phyloP scores from a whole-genome alignment of 2,113 vertebrate species.

The Myiagra hebetior region DNA sequence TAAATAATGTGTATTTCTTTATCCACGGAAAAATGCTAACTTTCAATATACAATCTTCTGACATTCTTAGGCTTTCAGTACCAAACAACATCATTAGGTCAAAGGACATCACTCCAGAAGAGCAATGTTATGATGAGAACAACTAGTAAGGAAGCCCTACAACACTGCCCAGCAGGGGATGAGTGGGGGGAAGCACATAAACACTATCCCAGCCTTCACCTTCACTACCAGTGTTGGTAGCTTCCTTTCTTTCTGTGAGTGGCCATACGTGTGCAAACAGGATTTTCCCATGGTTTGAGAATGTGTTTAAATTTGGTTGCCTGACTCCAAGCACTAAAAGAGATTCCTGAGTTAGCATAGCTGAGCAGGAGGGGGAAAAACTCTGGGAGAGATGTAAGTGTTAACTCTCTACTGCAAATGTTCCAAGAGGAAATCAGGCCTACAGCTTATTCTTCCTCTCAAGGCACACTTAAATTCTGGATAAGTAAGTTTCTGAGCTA shows the following conservation, averaged over 20 bases:
- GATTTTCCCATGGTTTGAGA: not conserved
- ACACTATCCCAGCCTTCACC: not conserved
- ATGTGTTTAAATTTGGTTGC: not conserved
- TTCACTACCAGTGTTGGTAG: not conserved
- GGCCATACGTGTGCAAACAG: not conserved
- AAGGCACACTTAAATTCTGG: not conserved
- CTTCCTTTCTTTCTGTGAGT: not conserved
- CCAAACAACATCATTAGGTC: not conserved
- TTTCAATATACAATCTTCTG: not conserved
- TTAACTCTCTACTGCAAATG: not conserved
- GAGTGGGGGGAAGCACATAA: not conserved
- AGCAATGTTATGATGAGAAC: not conserved
- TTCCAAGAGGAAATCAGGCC: not conserved
- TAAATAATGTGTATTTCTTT: not conserved
- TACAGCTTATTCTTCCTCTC: not conserved
- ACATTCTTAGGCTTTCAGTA: not conserved
- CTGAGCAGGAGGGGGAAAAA: not conserved
- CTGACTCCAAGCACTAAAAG: not conserved
- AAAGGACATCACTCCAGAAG: not conserved
- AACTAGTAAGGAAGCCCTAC: not conserved
- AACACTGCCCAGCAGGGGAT: not conserved
- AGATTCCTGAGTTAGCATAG: not conserved
- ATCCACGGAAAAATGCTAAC: not conserved
- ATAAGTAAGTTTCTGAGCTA: conserved; percentile 2
- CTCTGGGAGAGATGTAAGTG: not conserved